Base-by-base conservation (phyloP, 2,113 vertebrate species). In the Tretioscincus oriximinensis region DNA sequence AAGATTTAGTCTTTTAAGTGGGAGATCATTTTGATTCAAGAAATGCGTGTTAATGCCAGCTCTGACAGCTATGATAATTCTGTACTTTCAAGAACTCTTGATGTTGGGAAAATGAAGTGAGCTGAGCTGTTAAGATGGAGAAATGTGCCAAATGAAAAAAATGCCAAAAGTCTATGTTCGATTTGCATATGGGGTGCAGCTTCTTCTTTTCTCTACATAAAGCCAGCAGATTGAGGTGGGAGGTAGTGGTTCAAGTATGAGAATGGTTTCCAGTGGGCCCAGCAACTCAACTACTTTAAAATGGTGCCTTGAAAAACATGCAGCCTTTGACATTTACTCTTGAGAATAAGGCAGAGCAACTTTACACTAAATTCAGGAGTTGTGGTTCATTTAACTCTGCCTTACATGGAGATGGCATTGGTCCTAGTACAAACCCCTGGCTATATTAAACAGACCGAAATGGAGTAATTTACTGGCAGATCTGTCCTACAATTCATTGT, bases 31-130 rank as follows among this genome's bases (percentile, higher is more conserved):
- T 0, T 58, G 73, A 68, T 22, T 7, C 65, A 29, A 81, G n/a
- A 35, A 45, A 12, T 41, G 51, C 71, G n/a, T 41, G 64, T 51
- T 79, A 63, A 84, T 2, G 82, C 71, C 71, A 79, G 47, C 63
- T 78, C 70, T 78, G 76, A 74, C 70, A 51, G 82, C 82, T 74
- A 70, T 54, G 45, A 21, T 78, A 41, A 22, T 35, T 10, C 45
- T 63, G 64, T 76, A 31, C 66, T 81, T 72, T 54, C 60, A 54
- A 69, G 68, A 14, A 11, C 58, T 82, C 35, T 82, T 82, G 65
- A 69, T 76, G 31, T 51, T 70, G 58, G 20, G 35, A 41, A 82
- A 81, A 67, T 24, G 29, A 35, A 54, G 31, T 61, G 35, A 54
- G 73, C 35, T 69, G 20, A 35, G 54, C 29, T n/a, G 29, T 67